phyloP scores from a whole-genome alignment of 2,888 invertebrate species.

The Nemapogon koenigi region DNA sequence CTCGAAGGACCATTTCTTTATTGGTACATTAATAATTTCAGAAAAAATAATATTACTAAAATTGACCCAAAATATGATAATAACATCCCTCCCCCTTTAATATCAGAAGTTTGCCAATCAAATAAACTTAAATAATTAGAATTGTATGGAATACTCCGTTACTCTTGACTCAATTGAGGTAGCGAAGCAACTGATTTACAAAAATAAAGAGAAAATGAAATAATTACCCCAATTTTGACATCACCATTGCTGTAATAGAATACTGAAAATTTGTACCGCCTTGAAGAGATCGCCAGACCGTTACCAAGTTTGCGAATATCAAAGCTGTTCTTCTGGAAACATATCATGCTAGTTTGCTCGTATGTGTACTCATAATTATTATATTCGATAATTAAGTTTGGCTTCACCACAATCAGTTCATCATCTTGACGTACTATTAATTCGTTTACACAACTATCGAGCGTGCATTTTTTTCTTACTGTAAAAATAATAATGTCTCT shows the following conservation, averaged over 20 bases:
- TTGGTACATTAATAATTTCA: too few relatives aligned
- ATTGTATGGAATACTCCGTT: too few relatives aligned
- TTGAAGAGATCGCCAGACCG: constrained; percentile 71
- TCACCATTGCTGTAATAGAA: constrained; percentile 73
- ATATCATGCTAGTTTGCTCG: constrained; percentile 67
- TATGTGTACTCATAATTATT: constrained; percentile 70
- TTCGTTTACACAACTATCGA: constrained; percentile 66
- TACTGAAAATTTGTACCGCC: constrained; percentile 76
- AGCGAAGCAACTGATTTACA: too few relatives aligned
- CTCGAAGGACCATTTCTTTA: too few relatives aligned
- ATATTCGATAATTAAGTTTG: constrained; percentile 71
- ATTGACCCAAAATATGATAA: too few relatives aligned
- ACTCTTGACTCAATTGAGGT: too few relatives aligned
- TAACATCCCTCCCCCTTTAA: too few relatives aligned
- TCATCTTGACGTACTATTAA: constrained; percentile 69
- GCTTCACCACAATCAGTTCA: constrained; percentile 64
- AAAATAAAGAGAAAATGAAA: neutral
- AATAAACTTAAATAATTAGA: too few relatives aligned
- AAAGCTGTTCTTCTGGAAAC: constrained; percentile 68
- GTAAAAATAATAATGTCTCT: constrained; percentile 19
- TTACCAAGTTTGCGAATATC: constrained; percentile 73
- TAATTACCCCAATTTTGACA: constrained; percentile 72
- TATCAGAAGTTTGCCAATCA: too few relatives aligned
- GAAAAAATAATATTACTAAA: too few relatives aligned
- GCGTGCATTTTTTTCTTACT: constrained; percentile 72